Evolutionary conservation across 2,888 invertebrate genomes (phyloP).

Genomic region (Troilus luridus): DNA sequence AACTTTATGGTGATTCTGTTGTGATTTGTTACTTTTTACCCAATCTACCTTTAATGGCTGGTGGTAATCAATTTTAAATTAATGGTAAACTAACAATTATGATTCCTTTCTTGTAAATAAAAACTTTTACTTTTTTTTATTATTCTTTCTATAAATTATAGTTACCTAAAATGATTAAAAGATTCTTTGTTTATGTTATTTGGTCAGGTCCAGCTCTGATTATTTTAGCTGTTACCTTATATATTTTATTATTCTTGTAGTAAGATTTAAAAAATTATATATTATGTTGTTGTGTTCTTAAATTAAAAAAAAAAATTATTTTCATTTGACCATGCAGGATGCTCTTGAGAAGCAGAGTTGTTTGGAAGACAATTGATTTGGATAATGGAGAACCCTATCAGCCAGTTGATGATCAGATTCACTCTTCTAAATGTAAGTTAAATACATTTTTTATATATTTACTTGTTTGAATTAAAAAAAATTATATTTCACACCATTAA

Average conservation of each 20-base stretch:
- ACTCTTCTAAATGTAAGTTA: conserved; percentile 58
- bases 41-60: not conserved
- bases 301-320: not conserved
- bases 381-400: conserved; percentile 53
- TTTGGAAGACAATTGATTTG: conserved; percentile 54
- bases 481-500: not conserved
- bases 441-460: not conserved
- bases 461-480: not conserved
- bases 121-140: not conserved
- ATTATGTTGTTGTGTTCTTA: not conserved
- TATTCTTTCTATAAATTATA: not conserved
- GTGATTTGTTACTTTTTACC: not conserved
- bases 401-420: conserved; percentile 58
- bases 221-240: not conserved
- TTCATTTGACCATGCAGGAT: conserved; percentile 45
- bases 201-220: not conserved
- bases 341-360: conserved; percentile 55
- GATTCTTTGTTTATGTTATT: not conserved
- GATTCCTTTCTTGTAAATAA: not conserved
- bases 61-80: not conserved
- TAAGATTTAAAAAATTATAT: not conserved
- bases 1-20: not conserved
- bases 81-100: not conserved
- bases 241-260: not conserved
- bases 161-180: not conserved